These are phyloP conservation scores for Capitella teleta DNA, from an alignment of 1,140 invertebrate species.

Conservation along the genomic window DNA sequence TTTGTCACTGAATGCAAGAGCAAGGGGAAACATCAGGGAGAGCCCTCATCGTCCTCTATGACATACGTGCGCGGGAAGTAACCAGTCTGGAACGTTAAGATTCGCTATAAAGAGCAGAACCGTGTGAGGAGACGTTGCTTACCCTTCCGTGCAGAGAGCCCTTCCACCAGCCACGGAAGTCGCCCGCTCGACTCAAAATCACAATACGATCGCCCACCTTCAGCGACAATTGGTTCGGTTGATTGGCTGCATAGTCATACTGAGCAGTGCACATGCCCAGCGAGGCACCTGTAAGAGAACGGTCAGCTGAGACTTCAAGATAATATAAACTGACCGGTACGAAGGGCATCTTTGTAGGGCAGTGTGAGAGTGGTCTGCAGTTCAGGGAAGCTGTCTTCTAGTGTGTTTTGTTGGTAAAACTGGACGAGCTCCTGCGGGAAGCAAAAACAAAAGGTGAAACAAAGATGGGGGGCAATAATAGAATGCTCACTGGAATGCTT, in stretches of 20 bases:
- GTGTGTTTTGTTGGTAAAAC: slow-evolving; percentile 76
- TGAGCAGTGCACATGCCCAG: background rate
- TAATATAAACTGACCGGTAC: background rate
- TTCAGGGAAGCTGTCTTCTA: slow-evolving; percentile 74
- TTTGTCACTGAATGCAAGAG: no score
- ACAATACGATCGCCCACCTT: slow-evolving; percentile 66
- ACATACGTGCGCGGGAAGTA: slow-evolving; percentile 40
- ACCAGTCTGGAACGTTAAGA: slow-evolving; percentile 26
- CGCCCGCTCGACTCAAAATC: slow-evolving; percentile 62
- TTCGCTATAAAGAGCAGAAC: background rate
- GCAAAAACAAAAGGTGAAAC: background rate
- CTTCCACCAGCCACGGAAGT: slow-evolving; percentile 71
- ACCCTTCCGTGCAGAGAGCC: slow-evolving; percentile 56
- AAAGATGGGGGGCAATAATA: background rate
- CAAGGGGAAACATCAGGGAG: no score
- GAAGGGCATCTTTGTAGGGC: slow-evolving; percentile 33
- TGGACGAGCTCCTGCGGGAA: slow-evolving; percentile 59
- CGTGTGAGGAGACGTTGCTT: background rate
- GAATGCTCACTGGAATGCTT: slow-evolving; percentile 45
- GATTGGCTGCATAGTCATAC: slow-evolving; percentile 45
- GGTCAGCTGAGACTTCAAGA: no score
- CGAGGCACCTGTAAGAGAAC: no score
- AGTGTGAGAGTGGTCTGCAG: slow-evolving; percentile 36
- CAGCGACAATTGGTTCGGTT: slow-evolving; percentile 64
- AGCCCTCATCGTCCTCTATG: slow-evolving; percentile 22